Evolutionary conservation across 2,888 invertebrate genomes (phyloP).

Genomic region (Acheta domesticus): DNA sequence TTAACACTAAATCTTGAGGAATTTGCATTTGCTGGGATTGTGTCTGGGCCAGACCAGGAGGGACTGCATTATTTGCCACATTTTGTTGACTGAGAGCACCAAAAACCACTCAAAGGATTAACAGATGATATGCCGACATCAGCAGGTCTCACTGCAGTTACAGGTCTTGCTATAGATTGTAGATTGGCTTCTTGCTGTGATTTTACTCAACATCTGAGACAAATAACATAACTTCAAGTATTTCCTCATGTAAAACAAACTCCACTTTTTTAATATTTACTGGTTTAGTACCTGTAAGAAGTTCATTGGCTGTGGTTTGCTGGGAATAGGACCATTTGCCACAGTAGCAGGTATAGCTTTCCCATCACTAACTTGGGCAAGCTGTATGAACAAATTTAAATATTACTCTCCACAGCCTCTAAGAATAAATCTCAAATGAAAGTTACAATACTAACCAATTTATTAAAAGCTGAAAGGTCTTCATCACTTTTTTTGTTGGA

Average conservation of each 20-base stretch:
- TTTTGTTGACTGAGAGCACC: slow-evolving; percentile 6
- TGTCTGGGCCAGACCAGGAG: not conserved
- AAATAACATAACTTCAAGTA: not conserved
- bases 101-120: slow-evolving; percentile 24
- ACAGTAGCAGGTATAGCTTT: slow-evolving; percentile 57
- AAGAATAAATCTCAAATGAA: not conserved
- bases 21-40: slow-evolving; percentile 39
- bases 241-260: not conserved
- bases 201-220: slow-evolving; percentile 59
- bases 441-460: slow-evolving; percentile 56
- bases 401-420: not conserved
- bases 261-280: not conserved
- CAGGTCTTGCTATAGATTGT: slow-evolving; percentile 21
- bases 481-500: slow-evolving; percentile 53
- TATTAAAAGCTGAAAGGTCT: slow-evolving; percentile 75
- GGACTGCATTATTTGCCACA: not conserved
- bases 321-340: slow-evolving; percentile 52
- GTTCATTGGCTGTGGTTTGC: slow-evolving; percentile 54
- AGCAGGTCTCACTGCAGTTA: slow-evolving; percentile 11
- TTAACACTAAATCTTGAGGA: slow-evolving; percentile 49
- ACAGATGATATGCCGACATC: slow-evolving; percentile 21
- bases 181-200: slow-evolving; percentile 48
- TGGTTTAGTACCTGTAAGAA: slow-evolving; percentile 54
- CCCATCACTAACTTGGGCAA: slow-evolving; percentile 67
- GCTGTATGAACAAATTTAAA: slow-evolving; percentile 46